Evolutionary conservation across 2,888 invertebrate genomes (phyloP).

Genomic region (Rhagium mordax): DNA sequence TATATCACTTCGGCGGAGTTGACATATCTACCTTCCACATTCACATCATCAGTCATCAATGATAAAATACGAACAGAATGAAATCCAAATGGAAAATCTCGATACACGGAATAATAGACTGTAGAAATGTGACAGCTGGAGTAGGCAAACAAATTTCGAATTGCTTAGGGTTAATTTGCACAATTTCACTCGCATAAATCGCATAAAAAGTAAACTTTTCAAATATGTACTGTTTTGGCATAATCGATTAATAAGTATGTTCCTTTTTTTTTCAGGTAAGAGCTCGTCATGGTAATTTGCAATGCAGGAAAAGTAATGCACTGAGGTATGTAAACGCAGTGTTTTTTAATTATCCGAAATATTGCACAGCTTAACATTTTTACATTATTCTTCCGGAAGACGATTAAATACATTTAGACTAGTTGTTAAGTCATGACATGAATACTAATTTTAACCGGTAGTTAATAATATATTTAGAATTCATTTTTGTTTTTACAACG

Average conservation of each 20-base stretch:
- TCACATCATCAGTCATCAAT: constrained; percentile 41
- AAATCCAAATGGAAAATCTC: constrained; percentile 22
- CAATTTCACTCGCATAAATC: not conserved
- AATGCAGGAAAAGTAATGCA: not conserved
- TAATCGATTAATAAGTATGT: not conserved
- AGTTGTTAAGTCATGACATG: too few species aligned
- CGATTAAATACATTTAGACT: too few species aligned
- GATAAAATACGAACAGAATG: constrained; percentile 12
- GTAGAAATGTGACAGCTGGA: constrained; percentile 18
- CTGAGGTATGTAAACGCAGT: not conserved
- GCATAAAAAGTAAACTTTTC: not conserved
- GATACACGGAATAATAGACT: constrained; percentile 21
- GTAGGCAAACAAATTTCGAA: constrained; percentile 15
- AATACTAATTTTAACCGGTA: too few species aligned
- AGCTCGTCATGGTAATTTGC: too few species aligned
- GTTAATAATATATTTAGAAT: too few species aligned
- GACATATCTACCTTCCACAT: constrained; percentile 32
- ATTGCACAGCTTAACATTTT: too few species aligned
- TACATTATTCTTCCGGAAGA: too few species aligned
- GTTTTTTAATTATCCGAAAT: too few species aligned
- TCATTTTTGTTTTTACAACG: too few species aligned
- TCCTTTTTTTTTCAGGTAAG: not conserved
- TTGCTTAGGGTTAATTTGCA: constrained; percentile 7
- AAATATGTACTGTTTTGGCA: not conserved
- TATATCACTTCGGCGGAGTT: constrained; percentile 27